Base-by-base conservation (phyloP, 1,140 invertebrate genomes). In the Drosophila saltans region DNA sequence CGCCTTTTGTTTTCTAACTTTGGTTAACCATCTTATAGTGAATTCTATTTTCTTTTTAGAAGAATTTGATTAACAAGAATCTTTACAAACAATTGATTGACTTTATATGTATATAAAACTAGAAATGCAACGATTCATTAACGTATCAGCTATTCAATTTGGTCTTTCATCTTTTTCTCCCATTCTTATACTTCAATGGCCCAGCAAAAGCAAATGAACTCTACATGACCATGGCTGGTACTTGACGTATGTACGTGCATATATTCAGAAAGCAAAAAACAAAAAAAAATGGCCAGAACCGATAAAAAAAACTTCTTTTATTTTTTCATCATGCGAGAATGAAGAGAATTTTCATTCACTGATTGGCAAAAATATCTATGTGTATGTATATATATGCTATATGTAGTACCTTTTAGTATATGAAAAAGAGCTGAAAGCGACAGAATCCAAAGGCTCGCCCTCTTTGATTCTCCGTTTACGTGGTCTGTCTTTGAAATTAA, bases 381-480 rank as follows among this genome's bases (percentile, higher is more conserved):
- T 7, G 6, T 36, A 36, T 36, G 6, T 36, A 36, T 36, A 36
- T 36, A 36, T 36, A 7, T 36, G 33, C 16, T 36, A 36, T 36
- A 36, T 6, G 33, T 36, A 43, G 10, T 75, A 75, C 73, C 73
- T 75, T 75, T 67, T 39, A 63, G 21, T n/a, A 40, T 43, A 28
- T 43, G 36, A 39, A 48, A 48, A 69, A 74, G 62, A 58, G 69
- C 55, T 48, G 66, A 62, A 66, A 65, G 26, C 65, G 72, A 66
- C 43, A 62, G 74, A 66, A 66, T 66, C 66, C 71, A 66, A 77
- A 72, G 69, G 41, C 48, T 74, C 57, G 58, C 61, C 70, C 41
- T 57, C 60, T 73, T 26, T 40, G 24, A 21, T 16, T 52, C 45
- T 10, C 45, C 45, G 45, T 10, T 52, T 52, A 9, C 21, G 45